phyloP scores from a whole-genome alignment of 2,797 vertebrate species.

The Pristis pectinata region DNA sequence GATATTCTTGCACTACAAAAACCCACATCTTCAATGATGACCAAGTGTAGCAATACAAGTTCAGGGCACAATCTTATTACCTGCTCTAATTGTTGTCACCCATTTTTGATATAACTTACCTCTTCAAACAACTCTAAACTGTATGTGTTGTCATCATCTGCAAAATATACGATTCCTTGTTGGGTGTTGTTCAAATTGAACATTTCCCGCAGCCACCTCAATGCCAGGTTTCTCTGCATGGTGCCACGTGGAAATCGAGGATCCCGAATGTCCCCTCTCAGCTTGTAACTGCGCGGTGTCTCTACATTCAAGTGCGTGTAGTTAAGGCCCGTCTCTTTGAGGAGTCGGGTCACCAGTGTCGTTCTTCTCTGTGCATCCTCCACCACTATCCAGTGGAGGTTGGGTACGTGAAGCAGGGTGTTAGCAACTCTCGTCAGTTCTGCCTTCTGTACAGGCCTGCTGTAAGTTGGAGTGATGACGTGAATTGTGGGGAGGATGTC shows the following conservation, averaged over 20 bases:
- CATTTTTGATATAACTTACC: conserved; percentile 53
- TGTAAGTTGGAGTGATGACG: conserved; percentile 92
- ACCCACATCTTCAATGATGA: too few relatives aligned
- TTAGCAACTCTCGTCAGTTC: conserved; percentile 89
- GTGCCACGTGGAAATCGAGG: conserved; percentile 89
- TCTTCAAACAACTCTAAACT: conserved; percentile 95
- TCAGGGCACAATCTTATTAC: background rate
- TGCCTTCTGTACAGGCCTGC: conserved; percentile 89
- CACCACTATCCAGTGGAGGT: conserved; percentile 96
- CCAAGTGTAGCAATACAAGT: too few relatives aligned
- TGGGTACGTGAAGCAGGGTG: conserved; percentile 88
- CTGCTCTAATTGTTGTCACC: background rate
- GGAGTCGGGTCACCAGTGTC: conserved; percentile 75
- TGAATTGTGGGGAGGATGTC: conserved; percentile 93
- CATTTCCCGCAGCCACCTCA: conserved; percentile 89
- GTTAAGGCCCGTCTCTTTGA: conserved; percentile 87
- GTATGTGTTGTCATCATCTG: conserved; percentile 92
- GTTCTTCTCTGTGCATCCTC: conserved; percentile 87
- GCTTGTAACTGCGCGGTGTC: conserved; percentile 92
- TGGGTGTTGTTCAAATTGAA: conserved; percentile 83
- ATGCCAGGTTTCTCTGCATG: conserved; percentile 93
- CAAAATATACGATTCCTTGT: conserved; percentile 86
- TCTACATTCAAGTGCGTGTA: conserved; percentile 97
- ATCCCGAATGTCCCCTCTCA: conserved; percentile 82
- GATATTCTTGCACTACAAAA: too few relatives aligned